These are phyloP conservation scores for Schlechtendalia chinensis DNA, from an alignment of 1,140 invertebrate species.

Conservation along the genomic window DNA sequence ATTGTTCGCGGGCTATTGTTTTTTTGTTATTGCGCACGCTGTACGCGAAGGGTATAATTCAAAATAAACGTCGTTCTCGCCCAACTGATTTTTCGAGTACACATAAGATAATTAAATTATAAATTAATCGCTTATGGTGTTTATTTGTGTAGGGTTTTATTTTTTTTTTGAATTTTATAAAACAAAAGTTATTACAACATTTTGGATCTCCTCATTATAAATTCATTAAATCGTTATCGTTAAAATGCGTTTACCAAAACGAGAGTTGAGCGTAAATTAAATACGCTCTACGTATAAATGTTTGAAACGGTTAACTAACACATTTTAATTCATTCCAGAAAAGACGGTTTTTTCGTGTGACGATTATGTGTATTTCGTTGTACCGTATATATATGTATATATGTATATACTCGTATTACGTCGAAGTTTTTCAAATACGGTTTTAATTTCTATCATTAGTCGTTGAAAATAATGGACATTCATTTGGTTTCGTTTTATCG, in stretches of 20 bases:
- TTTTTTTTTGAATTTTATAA: slow-evolving; percentile 30
- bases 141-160: no score
- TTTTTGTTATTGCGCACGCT: not conserved
- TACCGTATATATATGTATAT: no score
- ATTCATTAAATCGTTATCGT: slow-evolving; percentile 26
- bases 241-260: slow-evolving; percentile 11
- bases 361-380: not conserved
- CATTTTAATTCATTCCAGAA: not conserved
- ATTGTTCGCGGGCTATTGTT: no score
- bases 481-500: no score
- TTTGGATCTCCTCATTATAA: slow-evolving; percentile 25
- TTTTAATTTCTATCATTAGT: no score
- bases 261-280: not conserved
- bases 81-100: not conserved
- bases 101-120: slow-evolving; percentile 18
- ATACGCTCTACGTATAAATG: not conserved
- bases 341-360: not conserved
- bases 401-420: no score
- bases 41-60: not conserved
- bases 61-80: not conserved
- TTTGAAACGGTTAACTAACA: slow-evolving; percentile 20
- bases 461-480: no score
- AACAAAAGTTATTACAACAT: slow-evolving; percentile 18
- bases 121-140: slow-evolving; percentile 5
- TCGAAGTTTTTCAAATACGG: no score